A percentile compares a stretch with the other conserved stretches of the same genome.
Conservation (phyloP, 1,140 invertebrate species). For the Drosophila eugracilis region DNA sequence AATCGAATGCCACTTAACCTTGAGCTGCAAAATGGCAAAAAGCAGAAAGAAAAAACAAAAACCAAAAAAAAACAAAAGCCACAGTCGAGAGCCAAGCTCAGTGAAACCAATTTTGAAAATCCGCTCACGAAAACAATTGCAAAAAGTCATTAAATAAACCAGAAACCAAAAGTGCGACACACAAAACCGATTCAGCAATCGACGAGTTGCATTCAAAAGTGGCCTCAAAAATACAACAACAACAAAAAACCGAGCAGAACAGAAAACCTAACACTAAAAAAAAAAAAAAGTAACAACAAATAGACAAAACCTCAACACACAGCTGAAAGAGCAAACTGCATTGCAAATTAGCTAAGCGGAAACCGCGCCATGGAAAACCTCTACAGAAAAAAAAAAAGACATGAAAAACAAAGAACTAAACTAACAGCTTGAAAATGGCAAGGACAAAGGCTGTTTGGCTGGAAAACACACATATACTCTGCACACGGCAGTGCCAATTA, state of each 20-base stretch:
- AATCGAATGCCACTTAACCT: slow-evolving; percentile 76
- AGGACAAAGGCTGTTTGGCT: slow-evolving; percentile 40
- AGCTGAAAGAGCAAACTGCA: slow-evolving; percentile 26
- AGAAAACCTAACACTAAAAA: too few relatives aligned
- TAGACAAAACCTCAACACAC: slow-evolving; percentile 8
- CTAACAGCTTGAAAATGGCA: slow-evolving; percentile 44
- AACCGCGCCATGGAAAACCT: slow-evolving; percentile 35
- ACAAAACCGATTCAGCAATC: slow-evolving; percentile 50
- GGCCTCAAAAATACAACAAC: slow-evolving; percentile 40
- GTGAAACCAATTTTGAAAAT: slow-evolving; percentile 77
- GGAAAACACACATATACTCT: slow-evolving; percentile 9
- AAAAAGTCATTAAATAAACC: slow-evolving; percentile 81
- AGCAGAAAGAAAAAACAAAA: not conserved
- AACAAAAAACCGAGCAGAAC: too few relatives aligned
- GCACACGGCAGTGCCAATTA: slow-evolving; percentile 62
- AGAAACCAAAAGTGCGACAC: slow-evolving; percentile 73
- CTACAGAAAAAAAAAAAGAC: too few relatives aligned
- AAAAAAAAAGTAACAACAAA: slow-evolving; percentile 1
- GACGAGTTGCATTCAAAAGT: slow-evolving; percentile 73
- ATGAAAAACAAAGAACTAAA: not conserved
- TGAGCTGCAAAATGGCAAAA: slow-evolving; percentile 57
- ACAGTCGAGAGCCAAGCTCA: slow-evolving; percentile 39
- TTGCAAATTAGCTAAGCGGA: slow-evolving; percentile 55
- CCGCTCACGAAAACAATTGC: slow-evolving; percentile 83
- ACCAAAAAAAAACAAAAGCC: slow-evolving; percentile 13